Conservation (phyloP, 1,140 invertebrate genomes). For the Choristoneura fumiferana region DNA sequence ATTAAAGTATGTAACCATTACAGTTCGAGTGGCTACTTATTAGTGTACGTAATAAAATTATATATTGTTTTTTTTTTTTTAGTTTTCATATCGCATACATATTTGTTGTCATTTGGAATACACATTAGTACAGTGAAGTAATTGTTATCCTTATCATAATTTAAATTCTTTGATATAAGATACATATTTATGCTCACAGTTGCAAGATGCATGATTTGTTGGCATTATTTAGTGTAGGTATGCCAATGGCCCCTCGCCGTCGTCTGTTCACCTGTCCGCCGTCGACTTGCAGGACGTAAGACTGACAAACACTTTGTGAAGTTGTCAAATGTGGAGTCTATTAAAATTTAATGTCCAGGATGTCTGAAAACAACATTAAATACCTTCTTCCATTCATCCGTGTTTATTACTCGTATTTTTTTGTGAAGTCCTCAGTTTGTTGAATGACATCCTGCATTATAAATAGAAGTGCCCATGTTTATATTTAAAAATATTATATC, state of each 20-base stretch:
- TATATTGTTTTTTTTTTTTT: constrained; percentile 63
- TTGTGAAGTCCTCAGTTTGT: constrained; percentile 29
- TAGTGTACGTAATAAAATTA: constrained; percentile 69
- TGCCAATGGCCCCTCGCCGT: constrained; percentile 21
- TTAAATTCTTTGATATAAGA: constrained; percentile 21
- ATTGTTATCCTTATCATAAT: constrained; percentile 27
- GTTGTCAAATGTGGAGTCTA: constrained; percentile 51
- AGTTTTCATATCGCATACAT: constrained; percentile 45
- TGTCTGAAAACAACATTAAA: constrained; percentile 52
- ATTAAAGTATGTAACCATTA: constrained; percentile 74
- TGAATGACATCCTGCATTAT: constrained; percentile 52
- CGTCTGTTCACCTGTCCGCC: constrained; percentile 33
- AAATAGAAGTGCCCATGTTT: constrained; percentile 60
- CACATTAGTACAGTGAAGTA: constrained; percentile 35
- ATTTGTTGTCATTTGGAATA: constrained; percentile 43
- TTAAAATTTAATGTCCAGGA: constrained; percentile 36
- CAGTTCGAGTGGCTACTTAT: constrained; percentile 71
- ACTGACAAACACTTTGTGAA: constrained; percentile 58
- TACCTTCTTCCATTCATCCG: constrained; percentile 14
- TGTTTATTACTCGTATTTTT: constrained; percentile 29
- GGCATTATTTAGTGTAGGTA: background rate
- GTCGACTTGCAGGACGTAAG: constrained; percentile 55
- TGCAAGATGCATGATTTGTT: constrained; percentile 20
- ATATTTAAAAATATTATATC: constrained; percentile 43
- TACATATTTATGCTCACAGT: constrained; percentile 22